A percentile compares a stretch with the other conserved stretches of the same genome.
Conservation (phyloP, 2,113 vertebrate genomes). For the Acanthochromis polyacanthus region DNA sequence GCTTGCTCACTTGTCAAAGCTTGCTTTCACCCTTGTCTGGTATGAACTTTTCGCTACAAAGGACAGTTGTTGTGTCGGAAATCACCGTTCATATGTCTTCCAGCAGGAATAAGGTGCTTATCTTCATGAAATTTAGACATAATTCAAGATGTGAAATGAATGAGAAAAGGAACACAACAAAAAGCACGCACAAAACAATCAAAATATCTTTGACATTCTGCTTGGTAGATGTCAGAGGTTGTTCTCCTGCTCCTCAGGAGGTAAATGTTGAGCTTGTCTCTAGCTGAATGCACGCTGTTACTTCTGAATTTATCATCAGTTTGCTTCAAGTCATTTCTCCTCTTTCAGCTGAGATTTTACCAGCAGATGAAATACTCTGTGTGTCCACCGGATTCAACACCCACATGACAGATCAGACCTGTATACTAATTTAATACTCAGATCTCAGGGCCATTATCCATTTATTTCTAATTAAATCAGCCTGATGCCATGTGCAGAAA, state of each 20-base stretch:
- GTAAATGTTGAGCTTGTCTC: not conserved
- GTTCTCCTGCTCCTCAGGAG: not conserved
- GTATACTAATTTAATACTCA: not conserved
- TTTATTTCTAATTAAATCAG: slow-evolving; percentile 12
- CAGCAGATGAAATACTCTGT: not conserved
- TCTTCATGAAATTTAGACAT: not conserved
- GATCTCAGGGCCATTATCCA: not conserved
- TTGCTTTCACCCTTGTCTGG: not conserved
- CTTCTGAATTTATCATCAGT: slow-evolving; percentile 22
- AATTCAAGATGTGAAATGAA: not conserved
- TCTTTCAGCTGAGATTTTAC: not conserved
- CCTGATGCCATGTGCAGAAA: not conserved
- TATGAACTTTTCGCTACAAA: too few relatives aligned
- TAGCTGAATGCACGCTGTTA: not conserved
- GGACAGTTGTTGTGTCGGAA: not conserved
- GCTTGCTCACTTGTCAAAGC: not conserved
- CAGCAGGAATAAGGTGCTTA: not conserved
- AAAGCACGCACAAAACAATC: not conserved
- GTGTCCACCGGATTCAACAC: not conserved
- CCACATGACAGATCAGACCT: not conserved
- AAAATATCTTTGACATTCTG: not conserved
- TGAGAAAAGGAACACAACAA: not conserved
- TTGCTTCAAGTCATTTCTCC: not conserved
- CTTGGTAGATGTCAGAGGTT: slow-evolving; percentile 20
- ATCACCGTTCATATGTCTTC: too few relatives aligned